These are phyloP conservation scores for Silurus meridionalis DNA, from an alignment of 2,113 vertebrate genomes.

Conservation along the genomic window DNA sequence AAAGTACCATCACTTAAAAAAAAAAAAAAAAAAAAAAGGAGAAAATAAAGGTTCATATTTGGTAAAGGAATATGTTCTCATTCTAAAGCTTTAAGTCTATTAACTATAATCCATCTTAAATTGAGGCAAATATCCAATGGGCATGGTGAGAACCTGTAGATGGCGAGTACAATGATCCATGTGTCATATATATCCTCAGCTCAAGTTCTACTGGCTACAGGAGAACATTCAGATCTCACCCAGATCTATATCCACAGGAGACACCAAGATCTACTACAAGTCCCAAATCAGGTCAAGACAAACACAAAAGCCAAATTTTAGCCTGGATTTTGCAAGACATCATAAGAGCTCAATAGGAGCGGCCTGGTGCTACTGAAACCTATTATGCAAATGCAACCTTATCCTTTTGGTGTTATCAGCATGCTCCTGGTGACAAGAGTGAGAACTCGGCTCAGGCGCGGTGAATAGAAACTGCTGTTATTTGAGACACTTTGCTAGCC, in stretches of 20 bases:
- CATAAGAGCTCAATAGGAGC: slow-evolving; percentile 22
- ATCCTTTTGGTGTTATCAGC: slow-evolving; percentile 36
- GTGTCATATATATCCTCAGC: background rate
- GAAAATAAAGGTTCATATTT: background rate
- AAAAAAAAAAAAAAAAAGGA: background rate
- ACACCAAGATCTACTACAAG: background rate
- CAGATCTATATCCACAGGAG: background rate
- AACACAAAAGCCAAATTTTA: slow-evolving; percentile 22
- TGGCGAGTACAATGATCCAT: background rate
- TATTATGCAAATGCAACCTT: slow-evolving; percentile 39
- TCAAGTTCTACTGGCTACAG: background rate
- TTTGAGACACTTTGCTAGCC: slow-evolving; percentile 43
- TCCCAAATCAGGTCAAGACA: background rate
- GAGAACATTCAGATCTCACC: slow-evolving; percentile 7
- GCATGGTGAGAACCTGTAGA: background rate
- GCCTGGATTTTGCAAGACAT: slow-evolving; percentile 9
- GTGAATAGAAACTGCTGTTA: slow-evolving; percentile 37
- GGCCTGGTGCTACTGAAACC: slow-evolving; percentile 6
- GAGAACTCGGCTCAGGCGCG: slow-evolving; percentile 16
- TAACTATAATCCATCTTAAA: background rate
- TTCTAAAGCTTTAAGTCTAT: background rate
- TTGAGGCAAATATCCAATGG: too few relatives aligned
- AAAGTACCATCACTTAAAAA: background rate
- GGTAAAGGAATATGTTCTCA: background rate
- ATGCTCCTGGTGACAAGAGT: slow-evolving; percentile 39